A percentile compares a stretch with the other conserved stretches of the same genome.
phyloP scores from a whole-genome alignment of 2,888 invertebrate genomes.

The Cantharis flavilabris region DNA sequence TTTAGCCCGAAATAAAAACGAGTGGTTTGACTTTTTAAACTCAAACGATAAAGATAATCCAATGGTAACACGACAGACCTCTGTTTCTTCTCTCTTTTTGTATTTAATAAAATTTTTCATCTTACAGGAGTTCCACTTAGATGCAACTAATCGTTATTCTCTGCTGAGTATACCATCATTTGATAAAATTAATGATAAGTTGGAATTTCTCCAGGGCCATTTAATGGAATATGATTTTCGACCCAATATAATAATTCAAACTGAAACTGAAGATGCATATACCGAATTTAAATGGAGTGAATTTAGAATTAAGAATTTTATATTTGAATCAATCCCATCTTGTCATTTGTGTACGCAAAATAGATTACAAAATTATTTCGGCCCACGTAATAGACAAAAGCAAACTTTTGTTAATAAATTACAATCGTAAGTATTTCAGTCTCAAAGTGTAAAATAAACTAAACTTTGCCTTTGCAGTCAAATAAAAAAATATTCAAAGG shows the following conservation, averaged over 20 bases:
- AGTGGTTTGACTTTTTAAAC: background rate
- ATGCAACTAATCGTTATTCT: background rate
- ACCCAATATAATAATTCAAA: background rate
- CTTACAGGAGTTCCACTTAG: background rate
- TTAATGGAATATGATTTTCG: background rate
- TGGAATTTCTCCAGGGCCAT: background rate
- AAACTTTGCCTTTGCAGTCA: too few species aligned
- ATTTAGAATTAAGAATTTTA: background rate
- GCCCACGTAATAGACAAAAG: background rate
- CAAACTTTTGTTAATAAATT: too few species aligned
- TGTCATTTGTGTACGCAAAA: background rate
- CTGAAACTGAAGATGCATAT: background rate
- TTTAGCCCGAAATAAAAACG: background rate
- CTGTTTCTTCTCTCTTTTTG: too few species aligned
- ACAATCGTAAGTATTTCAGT: too few species aligned
- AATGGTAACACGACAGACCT: background rate
- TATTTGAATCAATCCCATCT: background rate
- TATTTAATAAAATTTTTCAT: background rate
- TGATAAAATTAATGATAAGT: background rate
- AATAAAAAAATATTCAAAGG: too few species aligned
- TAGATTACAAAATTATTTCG: background rate
- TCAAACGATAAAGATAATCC: background rate
- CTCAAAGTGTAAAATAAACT: too few species aligned
- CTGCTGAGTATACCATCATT: background rate
- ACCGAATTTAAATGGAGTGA: background rate